A percentile compares a stretch with the other conserved stretches of the same genome.
Conservation (phyloP, 2,888 invertebrate genomes). For the Poecilobothrus nobilitatus region DNA sequence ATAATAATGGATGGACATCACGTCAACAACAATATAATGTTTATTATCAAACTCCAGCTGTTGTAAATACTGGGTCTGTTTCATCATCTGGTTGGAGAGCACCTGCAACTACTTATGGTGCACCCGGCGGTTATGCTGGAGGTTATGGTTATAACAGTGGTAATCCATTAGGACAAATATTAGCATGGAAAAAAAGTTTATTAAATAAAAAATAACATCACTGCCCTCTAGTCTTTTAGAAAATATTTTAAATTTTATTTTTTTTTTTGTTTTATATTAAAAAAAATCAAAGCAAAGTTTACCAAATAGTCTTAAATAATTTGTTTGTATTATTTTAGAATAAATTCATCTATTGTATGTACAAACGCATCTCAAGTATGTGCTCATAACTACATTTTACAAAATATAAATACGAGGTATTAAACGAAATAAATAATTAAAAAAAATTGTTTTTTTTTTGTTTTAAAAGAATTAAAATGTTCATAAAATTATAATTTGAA, state of each 20-base stretch:
- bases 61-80: background rate
- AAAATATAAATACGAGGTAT: too few species aligned
- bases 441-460: too few species aligned
- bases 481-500: too few species aligned
- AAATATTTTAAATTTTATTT: background rate
- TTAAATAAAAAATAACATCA: background rate
- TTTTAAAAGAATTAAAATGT: too few species aligned
- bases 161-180: background rate
- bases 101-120: constrained; percentile 2
- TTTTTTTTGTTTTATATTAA: background rate
- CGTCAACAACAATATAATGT: background rate
- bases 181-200: constrained; percentile 6
- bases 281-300: background rate
- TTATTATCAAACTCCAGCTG: background rate
- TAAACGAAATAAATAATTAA: too few species aligned
- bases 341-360: background rate
- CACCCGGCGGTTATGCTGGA: background rate
- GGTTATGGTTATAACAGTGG: background rate
- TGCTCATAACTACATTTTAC: background rate
- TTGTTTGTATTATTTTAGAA: constrained; percentile 4
- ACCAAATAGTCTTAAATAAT: background rate
- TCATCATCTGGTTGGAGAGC: background rate
- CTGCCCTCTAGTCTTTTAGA: constrained; percentile 4
- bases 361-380: background rate
- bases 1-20: background rate